These are phyloP conservation scores for Symphodus melops DNA, from an alignment of 2,113 vertebrate genomes.

Conservation along the genomic window DNA sequence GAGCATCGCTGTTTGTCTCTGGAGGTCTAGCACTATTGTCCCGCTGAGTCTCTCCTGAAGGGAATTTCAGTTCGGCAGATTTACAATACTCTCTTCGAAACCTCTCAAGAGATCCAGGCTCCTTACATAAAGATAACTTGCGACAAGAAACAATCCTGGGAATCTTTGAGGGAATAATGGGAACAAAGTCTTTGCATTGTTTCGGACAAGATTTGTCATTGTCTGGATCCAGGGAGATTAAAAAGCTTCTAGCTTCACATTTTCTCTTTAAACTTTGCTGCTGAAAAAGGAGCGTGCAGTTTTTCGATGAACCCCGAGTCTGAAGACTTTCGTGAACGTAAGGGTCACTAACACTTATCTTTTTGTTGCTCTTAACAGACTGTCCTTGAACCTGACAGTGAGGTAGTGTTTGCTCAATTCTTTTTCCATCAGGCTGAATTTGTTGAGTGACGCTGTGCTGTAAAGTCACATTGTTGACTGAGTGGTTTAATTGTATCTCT, in stretches of 20 bases:
- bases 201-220: background rate
- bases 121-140: constrained; percentile 78
- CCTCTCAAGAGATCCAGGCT: constrained; percentile 89
- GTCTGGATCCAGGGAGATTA: constrained; percentile 46
- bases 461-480: background rate
- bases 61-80: constrained; percentile 30
- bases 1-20: background rate
- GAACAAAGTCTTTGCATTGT: constrained; percentile 3
- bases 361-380: constrained; percentile 55
- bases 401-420: constrained; percentile 57
- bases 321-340: constrained; percentile 64
- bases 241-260: constrained; percentile 9
- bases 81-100: constrained; percentile 89
- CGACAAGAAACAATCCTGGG: constrained; percentile 37
- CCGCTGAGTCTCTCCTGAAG: background rate
- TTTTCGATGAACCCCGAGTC: background rate
- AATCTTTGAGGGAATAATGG: constrained; percentile 55
- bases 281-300: constrained; percentile 11
- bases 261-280: constrained; percentile 2
- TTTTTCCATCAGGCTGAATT: constrained; percentile 35
- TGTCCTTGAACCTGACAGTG: constrained; percentile 22
- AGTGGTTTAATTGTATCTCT: background rate
- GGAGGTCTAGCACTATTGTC: background rate
- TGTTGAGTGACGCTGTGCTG: background rate
- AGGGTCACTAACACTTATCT: constrained; percentile 68